A percentile compares a stretch with the other conserved stretches of the same genome.
Evolutionary conservation across 2,797 vertebrate genomes (phyloP).

Genomic region (Mormyrus proboscirostris): DNA sequence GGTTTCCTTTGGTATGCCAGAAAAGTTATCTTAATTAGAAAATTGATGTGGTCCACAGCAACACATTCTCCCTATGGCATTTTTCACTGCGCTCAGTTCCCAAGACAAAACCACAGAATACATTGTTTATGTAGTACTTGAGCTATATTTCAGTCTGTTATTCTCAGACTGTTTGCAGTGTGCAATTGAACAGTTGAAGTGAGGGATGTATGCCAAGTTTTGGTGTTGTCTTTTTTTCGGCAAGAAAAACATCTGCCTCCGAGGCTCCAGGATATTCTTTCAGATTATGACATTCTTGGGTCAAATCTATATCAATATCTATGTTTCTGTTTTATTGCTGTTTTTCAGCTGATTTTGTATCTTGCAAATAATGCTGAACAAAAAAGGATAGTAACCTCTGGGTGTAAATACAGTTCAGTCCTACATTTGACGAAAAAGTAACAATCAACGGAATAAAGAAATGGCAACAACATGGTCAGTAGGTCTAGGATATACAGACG

Average conservation of each 20-base stretch:
- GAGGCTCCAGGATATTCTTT: neutral
- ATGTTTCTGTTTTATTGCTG: neutral
- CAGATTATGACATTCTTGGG: neutral
- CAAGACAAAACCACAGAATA: neutral
- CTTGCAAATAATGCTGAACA: neutral
- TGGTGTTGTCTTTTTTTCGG: neutral
- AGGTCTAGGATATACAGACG: neutral
- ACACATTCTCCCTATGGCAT: neutral
- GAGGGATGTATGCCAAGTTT: neutral
- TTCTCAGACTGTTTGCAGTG: neutral
- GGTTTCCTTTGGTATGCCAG: slow-evolving; percentile 23
- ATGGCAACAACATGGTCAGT: neutral
- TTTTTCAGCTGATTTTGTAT: neutral
- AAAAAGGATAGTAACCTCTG: neutral
- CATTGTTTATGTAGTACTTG: neutral
- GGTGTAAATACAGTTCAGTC: neutral
- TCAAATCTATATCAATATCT: neutral
- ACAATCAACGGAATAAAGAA: neutral
- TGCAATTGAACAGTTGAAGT: neutral
- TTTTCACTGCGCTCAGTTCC: neutral
- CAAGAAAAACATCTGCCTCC: neutral
- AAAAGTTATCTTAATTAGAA: neutral
- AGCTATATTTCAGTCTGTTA: neutral
- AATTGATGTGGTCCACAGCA: neutral
- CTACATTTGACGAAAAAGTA: neutral